Evolutionary conservation across 2,797 vertebrate species (phyloP).

Genomic region (Myotis myotis): DNA sequence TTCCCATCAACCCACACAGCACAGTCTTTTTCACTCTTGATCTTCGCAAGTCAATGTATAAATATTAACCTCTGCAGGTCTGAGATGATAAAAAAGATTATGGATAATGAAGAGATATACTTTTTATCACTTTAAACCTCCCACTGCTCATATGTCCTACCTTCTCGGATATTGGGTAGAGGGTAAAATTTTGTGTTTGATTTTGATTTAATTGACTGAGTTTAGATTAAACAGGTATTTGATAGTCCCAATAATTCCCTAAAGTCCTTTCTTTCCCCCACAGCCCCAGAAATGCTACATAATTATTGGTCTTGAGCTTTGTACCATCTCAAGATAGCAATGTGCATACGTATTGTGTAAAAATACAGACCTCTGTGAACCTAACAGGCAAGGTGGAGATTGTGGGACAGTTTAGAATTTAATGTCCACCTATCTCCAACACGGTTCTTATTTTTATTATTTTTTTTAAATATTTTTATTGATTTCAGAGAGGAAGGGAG

Average conservation of each 20-base stretch:
- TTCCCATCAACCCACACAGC: slow-evolving; percentile 28
- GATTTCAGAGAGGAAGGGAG: too few species aligned
- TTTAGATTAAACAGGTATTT: slow-evolving; percentile 41
- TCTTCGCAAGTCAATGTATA: background rate
- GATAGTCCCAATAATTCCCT: background rate
- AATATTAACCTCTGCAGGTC: slow-evolving; percentile 18
- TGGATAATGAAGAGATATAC: background rate
- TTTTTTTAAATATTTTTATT: too few species aligned
- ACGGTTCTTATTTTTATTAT: background rate
- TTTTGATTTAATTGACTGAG: slow-evolving; percentile 38
- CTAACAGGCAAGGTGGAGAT: background rate
- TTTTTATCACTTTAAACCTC: slow-evolving; percentile 6
- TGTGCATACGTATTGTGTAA: background rate
- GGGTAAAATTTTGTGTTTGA: slow-evolving; percentile 29
- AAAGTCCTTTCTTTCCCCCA: background rate
- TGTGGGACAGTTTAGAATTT: background rate
- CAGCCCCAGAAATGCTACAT: background rate
- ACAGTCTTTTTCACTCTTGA: slow-evolving; percentile 33
- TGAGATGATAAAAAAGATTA: background rate
- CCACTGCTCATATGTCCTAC: background rate
- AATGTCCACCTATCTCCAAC: background rate
- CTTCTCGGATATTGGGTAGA: background rate
- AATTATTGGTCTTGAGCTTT: slow-evolving; percentile 28
- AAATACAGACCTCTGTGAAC: background rate
- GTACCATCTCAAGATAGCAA: background rate